phyloP scores from a whole-genome alignment of 1,140 invertebrate species.

The Ephestia elutella region DNA sequence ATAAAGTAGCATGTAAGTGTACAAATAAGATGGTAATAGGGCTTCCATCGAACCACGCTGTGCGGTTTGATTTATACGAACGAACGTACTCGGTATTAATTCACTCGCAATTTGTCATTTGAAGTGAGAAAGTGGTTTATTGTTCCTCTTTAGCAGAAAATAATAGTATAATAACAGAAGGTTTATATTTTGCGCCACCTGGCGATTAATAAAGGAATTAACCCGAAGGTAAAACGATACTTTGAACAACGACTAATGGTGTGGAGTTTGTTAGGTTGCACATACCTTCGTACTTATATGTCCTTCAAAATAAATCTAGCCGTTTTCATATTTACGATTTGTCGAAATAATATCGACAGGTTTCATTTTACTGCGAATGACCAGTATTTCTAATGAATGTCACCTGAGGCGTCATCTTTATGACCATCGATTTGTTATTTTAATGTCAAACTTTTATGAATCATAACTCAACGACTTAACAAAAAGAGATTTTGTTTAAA shows the following conservation, averaged over 20 bases:
- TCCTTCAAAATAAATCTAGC: too few species aligned
- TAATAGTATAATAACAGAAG: conserved; percentile 29
- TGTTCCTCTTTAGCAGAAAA: conserved; percentile 53
- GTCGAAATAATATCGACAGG: too few species aligned
- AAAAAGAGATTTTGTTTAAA: not conserved
- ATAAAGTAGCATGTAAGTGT: conserved; percentile 15
- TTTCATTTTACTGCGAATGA: too few species aligned
- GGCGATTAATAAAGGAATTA: conserved; percentile 15
- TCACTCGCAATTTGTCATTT: conserved; percentile 66
- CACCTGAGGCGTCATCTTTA: not conserved
- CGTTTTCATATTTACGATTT: too few species aligned
- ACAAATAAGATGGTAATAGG: conserved; percentile 20
- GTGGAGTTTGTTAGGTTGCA: not conserved
- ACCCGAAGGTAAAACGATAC: not conserved
- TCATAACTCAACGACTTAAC: not conserved
- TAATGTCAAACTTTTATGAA: not conserved
- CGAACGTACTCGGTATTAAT: conserved; percentile 62
- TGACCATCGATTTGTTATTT: not conserved
- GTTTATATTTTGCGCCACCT: conserved; percentile 19
- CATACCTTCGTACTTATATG: too few species aligned
- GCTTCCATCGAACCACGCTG: conserved; percentile 42
- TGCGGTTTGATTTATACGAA: conserved; percentile 63
- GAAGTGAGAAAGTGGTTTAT: conserved; percentile 67
- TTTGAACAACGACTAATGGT: not conserved
- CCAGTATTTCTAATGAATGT: too few species aligned